Evolutionary conservation across 2,888 invertebrate genomes (phyloP).

Genomic region (Drosophila mettleri): DNA sequence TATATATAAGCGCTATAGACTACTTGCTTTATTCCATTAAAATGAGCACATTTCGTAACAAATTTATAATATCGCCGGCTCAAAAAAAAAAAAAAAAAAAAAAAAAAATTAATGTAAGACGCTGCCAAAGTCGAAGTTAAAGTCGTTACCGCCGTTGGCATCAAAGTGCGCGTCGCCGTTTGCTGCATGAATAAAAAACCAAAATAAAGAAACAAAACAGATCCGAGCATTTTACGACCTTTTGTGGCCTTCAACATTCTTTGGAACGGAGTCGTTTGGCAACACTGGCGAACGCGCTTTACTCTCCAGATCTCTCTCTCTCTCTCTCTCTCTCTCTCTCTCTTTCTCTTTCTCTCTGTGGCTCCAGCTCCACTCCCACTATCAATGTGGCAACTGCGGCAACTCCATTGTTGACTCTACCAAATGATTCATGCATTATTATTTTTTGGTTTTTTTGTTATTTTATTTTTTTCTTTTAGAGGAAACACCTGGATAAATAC

Average conservation of each 20-base stretch:
- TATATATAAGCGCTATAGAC: background rate
- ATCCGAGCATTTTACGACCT: constrained; percentile 61
- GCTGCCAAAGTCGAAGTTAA: constrained; percentile 38
- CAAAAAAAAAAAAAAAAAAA: constrained; percentile 13
- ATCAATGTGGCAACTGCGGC: constrained; percentile 16
- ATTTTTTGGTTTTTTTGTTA: constrained; percentile 44
- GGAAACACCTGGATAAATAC: constrained; percentile 75
- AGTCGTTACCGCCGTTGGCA: constrained; percentile 18
- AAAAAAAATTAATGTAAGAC: constrained; percentile 44
- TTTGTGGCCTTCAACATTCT: constrained; percentile 74
- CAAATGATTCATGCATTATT: constrained; percentile 64
- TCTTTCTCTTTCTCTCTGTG: constrained; percentile 3
- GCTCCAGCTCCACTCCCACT: constrained; percentile 35
- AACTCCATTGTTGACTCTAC: constrained; percentile 25
- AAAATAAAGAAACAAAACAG: constrained; percentile 17
- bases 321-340: constrained; percentile 1
- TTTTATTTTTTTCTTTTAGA: constrained; percentile 24
- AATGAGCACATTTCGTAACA: constrained; percentile 19
- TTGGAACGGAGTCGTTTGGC: constrained; percentile 45
- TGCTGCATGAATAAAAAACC: constrained; percentile 29
- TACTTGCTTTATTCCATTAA: background rate
- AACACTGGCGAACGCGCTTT: constrained; percentile 44
- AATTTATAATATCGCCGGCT: constrained; percentile 22
- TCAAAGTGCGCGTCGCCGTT: constrained; percentile 28
- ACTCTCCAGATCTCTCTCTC: constrained; percentile 19